Percentiles rank a stretch among this genome's conserved stretches.
Evolutionary conservation across 2,797 vertebrate genomes (phyloP).

Genomic region (Heliangelus exortis): DNA sequence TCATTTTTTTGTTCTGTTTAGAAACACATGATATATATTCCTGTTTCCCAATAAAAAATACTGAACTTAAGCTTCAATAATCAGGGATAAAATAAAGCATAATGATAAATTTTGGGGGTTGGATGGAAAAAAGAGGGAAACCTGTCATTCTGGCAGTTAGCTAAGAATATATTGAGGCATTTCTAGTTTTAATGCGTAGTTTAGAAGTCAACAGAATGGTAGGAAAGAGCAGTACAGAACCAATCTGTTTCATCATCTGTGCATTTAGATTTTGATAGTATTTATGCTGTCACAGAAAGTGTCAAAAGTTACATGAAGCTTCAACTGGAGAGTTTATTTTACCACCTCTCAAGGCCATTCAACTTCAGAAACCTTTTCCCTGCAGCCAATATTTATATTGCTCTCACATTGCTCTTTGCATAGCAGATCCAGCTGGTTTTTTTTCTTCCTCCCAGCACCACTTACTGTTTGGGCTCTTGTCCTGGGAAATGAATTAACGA

Average conservation of each 20-base stretch:
- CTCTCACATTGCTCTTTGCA: neutral
- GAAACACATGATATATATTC: neutral
- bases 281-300: neutral
- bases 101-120: neutral
- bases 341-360: neutral
- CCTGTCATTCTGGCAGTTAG: neutral
- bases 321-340: neutral
- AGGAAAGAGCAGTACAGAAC: neutral
- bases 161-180: neutral
- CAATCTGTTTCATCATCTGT: neutral
- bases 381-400: neutral
- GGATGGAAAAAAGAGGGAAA: neutral
- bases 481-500: slow-evolving; percentile 31
- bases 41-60: neutral
- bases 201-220: neutral
- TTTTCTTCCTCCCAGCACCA: neutral
- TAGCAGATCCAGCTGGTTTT: neutral
- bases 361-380: neutral
- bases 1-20: neutral
- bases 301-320: neutral
- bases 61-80: neutral
- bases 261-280: neutral
- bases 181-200: neutral
- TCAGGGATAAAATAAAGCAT: neutral
- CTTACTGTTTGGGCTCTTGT: neutral